These are phyloP conservation scores for Macrotus californicus DNA, from an alignment of 2,113 vertebrate species.

Conservation along the genomic window DNA sequence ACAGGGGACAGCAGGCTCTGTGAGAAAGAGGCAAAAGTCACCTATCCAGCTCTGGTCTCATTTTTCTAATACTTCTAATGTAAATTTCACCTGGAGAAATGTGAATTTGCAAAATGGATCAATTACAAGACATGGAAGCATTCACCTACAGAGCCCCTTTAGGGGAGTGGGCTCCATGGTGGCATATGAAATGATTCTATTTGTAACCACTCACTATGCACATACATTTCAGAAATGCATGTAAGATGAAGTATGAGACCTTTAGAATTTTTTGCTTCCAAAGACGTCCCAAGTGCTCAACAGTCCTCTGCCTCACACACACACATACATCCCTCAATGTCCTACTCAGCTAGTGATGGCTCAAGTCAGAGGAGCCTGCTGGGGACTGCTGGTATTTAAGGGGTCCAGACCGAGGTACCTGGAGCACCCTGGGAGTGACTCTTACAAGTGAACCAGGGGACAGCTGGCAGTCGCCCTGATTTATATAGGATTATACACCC, in stretches of 20 bases:
- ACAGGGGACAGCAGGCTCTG: constrained; percentile 97
- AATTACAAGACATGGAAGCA: constrained; percentile 2
- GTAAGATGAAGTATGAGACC: neutral
- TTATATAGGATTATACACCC: neutral
- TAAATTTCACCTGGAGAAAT: constrained; percentile 48
- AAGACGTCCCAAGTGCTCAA: neutral
- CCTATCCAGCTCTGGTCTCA: neutral
- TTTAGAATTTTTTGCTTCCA: constrained; percentile 2
- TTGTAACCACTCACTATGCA: constrained; percentile 40
- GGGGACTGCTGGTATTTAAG: neutral
- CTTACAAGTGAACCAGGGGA: neutral
- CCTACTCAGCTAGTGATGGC: neutral
- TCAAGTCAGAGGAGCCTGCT: neutral
- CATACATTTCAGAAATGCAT: constrained; percentile 19
- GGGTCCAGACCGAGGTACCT: neutral
- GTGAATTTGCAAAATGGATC: constrained; percentile 48
- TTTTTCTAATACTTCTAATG: neutral
- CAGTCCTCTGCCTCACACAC: neutral
- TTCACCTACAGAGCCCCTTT: constrained; percentile 19
- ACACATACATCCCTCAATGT: neutral
- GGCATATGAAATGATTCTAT: constrained; percentile 49
- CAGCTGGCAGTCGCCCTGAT: neutral
- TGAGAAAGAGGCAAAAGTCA: constrained; percentile 31
- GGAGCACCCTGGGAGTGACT: neutral
- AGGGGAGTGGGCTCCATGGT: neutral